phyloP scores from a whole-genome alignment of 2,797 vertebrate species.

The Peromyscus attwateri region DNA sequence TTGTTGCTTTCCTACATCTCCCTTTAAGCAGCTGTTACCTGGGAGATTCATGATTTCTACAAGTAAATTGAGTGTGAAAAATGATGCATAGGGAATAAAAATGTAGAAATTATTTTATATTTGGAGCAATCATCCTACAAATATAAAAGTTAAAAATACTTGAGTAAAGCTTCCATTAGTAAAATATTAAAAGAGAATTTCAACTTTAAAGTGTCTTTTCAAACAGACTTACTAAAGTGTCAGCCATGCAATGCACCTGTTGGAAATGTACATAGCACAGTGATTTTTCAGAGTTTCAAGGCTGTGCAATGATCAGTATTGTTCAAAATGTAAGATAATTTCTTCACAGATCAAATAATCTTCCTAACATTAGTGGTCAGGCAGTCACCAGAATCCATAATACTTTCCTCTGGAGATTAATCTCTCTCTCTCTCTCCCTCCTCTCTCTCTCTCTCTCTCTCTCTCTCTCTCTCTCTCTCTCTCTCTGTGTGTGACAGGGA shows the following conservation, averaged over 20 bases:
- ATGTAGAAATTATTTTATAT: conserved; percentile 41
- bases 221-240: not conserved
- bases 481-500: too few species aligned
- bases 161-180: conserved; percentile 35
- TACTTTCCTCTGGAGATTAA: not conserved
- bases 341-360: not conserved
- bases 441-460: too few species aligned
- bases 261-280: not conserved
- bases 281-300: not conserved
- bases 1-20: conserved; percentile 43
- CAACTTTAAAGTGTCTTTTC: not conserved
- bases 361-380: not conserved
- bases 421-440: too few species aligned
- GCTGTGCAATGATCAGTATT: not conserved
- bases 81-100: not conserved
- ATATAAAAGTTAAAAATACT: conserved; percentile 41
- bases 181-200: conserved; percentile 50
- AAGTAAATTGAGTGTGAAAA: conserved; percentile 35
- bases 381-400: too few species aligned
- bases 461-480: too few species aligned
- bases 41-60: conserved; percentile 48
- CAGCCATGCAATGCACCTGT: not conserved
- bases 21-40: conserved; percentile 25
- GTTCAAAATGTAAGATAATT: not conserved
- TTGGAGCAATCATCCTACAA: conserved; percentile 33